Percentiles rank a stretch among this genome's conserved stretches.
Conservation (phyloP, 2,888 invertebrate genomes). For the Bugula neritina region DNA sequence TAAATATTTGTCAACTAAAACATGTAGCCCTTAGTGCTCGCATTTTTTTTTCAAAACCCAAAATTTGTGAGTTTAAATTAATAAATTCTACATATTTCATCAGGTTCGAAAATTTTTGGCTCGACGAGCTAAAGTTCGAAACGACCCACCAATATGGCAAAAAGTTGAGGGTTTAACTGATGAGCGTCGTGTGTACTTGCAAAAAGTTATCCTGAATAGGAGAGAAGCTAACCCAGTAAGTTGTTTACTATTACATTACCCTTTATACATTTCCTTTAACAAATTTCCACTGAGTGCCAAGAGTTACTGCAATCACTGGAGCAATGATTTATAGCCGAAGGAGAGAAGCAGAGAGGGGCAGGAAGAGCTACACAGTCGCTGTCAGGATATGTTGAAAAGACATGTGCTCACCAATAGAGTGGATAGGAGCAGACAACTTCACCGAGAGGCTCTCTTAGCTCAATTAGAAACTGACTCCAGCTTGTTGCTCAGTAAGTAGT, state of each 20-base stretch:
- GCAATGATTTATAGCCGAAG: conserved; percentile 32
- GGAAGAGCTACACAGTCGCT: conserved; percentile 40
- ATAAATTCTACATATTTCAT: too few species aligned
- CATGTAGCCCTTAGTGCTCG: too few species aligned
- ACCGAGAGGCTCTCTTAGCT: conserved; percentile 45
- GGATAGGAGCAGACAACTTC: conserved; percentile 40
- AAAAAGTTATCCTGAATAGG: conserved; percentile 40
- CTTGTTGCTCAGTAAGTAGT: conserved; percentile 40
- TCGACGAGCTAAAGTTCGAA: conserved; percentile 31
- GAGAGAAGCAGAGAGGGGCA: conserved; percentile 36
- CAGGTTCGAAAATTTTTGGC: conserved; percentile 43
- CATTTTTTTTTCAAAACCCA: too few species aligned
- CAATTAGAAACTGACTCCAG: conserved; percentile 47
- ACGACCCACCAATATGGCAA: conserved; percentile 41
- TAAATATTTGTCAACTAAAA: too few species aligned
- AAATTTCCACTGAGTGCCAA: too few species aligned
- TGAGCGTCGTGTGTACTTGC: conserved; percentile 43
- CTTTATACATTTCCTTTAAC: too few species aligned
- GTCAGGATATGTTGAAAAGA: conserved; percentile 39
- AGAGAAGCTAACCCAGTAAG: conserved; percentile 45
- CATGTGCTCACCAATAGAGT: conserved; percentile 36
- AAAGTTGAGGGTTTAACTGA: conserved; percentile 48
- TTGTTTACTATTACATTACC: too few species aligned
- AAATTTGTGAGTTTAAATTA: too few species aligned
- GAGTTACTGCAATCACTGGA: too few species aligned